phyloP scores from a whole-genome alignment of 2,113 vertebrate genomes.

The Marmota monax region DNA sequence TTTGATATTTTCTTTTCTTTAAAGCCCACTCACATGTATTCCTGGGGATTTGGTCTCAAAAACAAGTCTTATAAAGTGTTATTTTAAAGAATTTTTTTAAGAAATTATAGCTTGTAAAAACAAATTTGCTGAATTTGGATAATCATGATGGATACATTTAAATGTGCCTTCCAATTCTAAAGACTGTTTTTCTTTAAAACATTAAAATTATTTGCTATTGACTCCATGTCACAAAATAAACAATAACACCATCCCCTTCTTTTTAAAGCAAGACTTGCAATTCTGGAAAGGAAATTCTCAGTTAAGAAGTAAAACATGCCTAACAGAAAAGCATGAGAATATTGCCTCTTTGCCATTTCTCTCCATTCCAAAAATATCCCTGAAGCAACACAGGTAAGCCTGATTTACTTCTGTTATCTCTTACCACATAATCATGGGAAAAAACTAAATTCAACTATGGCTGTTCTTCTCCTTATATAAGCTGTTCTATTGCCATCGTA shows the following conservation, averaged over 20 bases:
- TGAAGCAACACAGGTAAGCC: slow-evolving; percentile 16
- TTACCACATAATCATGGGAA: not conserved
- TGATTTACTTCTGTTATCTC: not conserved
- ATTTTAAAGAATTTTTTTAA: slow-evolving; percentile 34
- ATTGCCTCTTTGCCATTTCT: not conserved
- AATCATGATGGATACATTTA: not conserved
- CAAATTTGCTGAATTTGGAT: not conserved
- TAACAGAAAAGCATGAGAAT: not conserved
- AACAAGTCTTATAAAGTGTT: not conserved
- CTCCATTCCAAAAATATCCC: not conserved
- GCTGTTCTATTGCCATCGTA: slow-evolving; percentile 54
- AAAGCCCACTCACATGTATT: not conserved
- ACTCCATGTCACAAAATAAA: not conserved
- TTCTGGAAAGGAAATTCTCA: not conserved
- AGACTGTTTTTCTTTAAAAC: slow-evolving; percentile 32
- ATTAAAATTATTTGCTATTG: not conserved
- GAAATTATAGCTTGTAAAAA: not conserved
- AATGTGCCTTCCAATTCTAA: not conserved
- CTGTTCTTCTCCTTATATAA: slow-evolving; percentile 57
- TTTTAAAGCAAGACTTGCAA: slow-evolving; percentile 27
- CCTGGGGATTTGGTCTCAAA: not conserved
- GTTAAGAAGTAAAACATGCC: not conserved
- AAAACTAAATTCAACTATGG: not conserved
- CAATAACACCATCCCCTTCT: not conserved
- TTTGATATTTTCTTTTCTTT: slow-evolving; percentile 50